A percentile compares a stretch with the other conserved stretches of the same genome.
phyloP scores from a whole-genome alignment of 2,888 invertebrate species.

The Calameuta filiformis region DNA sequence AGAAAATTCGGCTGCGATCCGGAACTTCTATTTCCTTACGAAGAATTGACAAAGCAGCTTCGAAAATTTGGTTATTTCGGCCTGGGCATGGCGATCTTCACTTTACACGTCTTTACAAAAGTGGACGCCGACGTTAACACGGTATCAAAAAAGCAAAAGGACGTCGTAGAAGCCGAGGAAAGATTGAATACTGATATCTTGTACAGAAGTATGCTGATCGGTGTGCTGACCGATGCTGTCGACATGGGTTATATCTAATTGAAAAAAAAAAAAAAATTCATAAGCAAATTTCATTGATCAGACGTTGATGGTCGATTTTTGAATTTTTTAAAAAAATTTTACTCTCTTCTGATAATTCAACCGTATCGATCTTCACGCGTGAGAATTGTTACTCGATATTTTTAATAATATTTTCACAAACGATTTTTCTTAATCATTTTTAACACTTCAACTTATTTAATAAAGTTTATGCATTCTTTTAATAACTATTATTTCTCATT shows the following conservation, averaged over 20 bases:
- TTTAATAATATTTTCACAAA: too few species aligned
- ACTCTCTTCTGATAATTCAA: too few species aligned
- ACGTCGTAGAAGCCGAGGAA: conserved; percentile 19
- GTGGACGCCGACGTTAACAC: conserved; percentile 39
- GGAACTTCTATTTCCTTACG: conserved; percentile 46
- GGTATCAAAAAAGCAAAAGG: conserved; percentile 14
- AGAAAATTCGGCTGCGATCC: conserved; percentile 41
- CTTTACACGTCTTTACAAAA: conserved; percentile 43
- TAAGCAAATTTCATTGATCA: too few species aligned
- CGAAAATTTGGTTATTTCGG: conserved; percentile 41
- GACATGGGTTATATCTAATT: conserved; percentile 33
- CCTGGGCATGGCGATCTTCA: conserved; percentile 41
- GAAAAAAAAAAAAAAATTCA: neutral
- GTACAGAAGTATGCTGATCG: conserved; percentile 26
- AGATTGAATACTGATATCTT: conserved; percentile 31
- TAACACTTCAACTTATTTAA: too few species aligned
- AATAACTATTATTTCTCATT: too few species aligned
- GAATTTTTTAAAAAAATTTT: too few species aligned
- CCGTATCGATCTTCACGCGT: too few species aligned
- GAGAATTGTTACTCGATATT: too few species aligned
- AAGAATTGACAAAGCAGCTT: conserved; percentile 44
- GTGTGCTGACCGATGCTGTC: conserved; percentile 31
- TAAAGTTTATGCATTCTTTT: too few species aligned
- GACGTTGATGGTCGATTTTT: too few species aligned
- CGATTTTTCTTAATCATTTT: too few species aligned